Evolutionary conservation across 2,888 invertebrate species (phyloP).

Genomic region (Callyntrura sp.): DNA sequence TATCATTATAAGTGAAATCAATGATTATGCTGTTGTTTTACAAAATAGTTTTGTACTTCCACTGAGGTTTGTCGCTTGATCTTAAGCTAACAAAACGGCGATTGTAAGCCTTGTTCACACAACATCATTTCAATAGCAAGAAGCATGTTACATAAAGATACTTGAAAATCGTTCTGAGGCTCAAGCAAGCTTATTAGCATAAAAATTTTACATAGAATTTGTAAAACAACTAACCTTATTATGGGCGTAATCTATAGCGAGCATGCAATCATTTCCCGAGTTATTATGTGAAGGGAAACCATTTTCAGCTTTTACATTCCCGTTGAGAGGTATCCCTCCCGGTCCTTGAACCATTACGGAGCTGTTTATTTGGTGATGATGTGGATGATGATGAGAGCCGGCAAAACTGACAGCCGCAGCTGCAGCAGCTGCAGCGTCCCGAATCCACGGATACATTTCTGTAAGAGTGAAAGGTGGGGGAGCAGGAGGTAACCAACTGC

Average conservation of each 20-base stretch:
- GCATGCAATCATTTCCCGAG: conserved; percentile 89
- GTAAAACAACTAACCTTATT: conserved; percentile 87
- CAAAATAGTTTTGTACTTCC: no score
- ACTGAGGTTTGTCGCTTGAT: no score
- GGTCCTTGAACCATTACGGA: conserved; percentile 74
- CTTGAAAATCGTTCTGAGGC: not conserved
- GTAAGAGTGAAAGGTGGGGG: conserved; percentile 75
- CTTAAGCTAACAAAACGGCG: no score
- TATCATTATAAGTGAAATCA: no score
- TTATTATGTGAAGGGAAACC: conserved; percentile 82
- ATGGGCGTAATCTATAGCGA: conserved; percentile 89
- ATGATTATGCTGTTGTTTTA: no score
- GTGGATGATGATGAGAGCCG: conserved; percentile 81
- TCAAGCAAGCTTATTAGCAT: conserved; percentile 18
- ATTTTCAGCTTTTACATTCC: conserved; percentile 84
- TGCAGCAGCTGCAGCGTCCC: conserved; percentile 84
- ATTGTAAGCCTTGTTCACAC: no score
- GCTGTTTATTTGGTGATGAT: conserved; percentile 77
- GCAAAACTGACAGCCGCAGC: conserved; percentile 82
- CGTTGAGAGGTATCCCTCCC: conserved; percentile 77
- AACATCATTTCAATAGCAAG: no score
- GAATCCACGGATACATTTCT: conserved; percentile 83
- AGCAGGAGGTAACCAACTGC: conserved; percentile 57
- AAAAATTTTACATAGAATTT: not conserved
- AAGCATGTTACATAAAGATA: not conserved